Conservation (phyloP, 2,888 invertebrate species). For the Cosmia trapezina region DNA sequence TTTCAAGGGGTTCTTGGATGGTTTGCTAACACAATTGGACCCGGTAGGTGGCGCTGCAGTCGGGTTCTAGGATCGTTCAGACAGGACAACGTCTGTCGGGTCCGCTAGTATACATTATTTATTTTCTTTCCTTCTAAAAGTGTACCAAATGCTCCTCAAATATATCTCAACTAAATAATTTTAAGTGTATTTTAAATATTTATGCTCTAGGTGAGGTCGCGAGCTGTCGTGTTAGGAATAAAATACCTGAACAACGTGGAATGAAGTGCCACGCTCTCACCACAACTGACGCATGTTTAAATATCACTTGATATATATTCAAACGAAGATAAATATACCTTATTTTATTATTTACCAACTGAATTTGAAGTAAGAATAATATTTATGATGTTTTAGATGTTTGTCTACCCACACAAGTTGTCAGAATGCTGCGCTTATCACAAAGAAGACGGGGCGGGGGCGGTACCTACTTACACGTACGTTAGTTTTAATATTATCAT, state of each 20-base stretch:
- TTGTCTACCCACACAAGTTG: conserved; percentile 23
- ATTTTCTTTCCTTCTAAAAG: neutral
- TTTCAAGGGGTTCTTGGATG: too few species aligned
- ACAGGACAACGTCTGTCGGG: too few species aligned
- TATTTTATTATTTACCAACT: conserved; percentile 17
- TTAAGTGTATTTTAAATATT: conserved; percentile 59
- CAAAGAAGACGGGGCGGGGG: neutral
- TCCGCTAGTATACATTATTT: neutral
- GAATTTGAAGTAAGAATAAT: conserved; percentile 29
- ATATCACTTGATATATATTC: conserved; percentile 18
- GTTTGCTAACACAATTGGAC: too few species aligned
- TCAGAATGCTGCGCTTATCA: conserved; percentile 17
- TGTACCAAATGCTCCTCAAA: conserved; percentile 17
- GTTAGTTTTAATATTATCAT: neutral
- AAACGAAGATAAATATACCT: conserved; percentile 38
- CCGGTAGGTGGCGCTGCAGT: too few species aligned
- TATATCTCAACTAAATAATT: conserved; percentile 45
- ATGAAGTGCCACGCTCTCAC: conserved; percentile 42
- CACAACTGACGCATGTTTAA: conserved; percentile 31
- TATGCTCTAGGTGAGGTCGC: conserved; percentile 28
- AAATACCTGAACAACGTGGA: conserved; percentile 51
- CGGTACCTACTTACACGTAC: neutral
- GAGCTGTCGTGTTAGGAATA: conserved; percentile 49
- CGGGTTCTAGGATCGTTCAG: too few species aligned
- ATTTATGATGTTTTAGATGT: conserved; percentile 22